Evolutionary conservation across 2,113 vertebrate genomes (phyloP).

Genomic region (Esox niger): DNA sequence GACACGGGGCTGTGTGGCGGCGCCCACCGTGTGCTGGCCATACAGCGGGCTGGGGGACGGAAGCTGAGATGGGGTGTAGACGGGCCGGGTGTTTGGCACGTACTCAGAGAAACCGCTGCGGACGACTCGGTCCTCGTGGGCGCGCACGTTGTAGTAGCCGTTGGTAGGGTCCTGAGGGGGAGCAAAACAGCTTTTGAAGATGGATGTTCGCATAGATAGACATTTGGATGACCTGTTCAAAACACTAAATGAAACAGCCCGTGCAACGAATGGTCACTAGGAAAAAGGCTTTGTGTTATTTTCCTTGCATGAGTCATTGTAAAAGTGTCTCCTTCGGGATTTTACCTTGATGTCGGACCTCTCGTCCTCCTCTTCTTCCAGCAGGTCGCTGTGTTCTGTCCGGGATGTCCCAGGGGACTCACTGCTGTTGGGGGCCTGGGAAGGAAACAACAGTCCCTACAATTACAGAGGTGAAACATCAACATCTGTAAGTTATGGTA

Average conservation of each 20-base stretch:
- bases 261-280: too few species aligned
- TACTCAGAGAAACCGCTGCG: conserved; percentile 79
- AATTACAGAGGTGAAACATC: conserved; percentile 43
- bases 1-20: conserved; percentile 70
- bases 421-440: conserved; percentile 81
- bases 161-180: conserved; percentile 82
- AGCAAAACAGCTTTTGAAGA: background rate
- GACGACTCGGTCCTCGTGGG: conserved; percentile 77
- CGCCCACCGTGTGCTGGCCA: conserved; percentile 52
- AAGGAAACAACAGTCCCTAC: conserved; percentile 45
- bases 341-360: conserved; percentile 81
- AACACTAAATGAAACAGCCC: too few species aligned
- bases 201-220: too few species aligned
- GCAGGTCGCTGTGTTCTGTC: conserved; percentile 81
- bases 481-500: conserved; percentile 17
- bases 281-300: too few species aligned
- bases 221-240: too few species aligned
- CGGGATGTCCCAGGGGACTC: conserved; percentile 82
- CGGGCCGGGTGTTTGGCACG: conserved; percentile 70
- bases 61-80: conserved; percentile 75
- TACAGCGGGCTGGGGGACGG: conserved; percentile 72
- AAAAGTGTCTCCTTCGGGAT: background rate
- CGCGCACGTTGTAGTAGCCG: conserved; percentile 89
- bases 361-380: conserved; percentile 81
- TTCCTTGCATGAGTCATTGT: too few species aligned